Conservation (phyloP, 2,888 invertebrate species). For the Galerucella nymphaeae region DNA sequence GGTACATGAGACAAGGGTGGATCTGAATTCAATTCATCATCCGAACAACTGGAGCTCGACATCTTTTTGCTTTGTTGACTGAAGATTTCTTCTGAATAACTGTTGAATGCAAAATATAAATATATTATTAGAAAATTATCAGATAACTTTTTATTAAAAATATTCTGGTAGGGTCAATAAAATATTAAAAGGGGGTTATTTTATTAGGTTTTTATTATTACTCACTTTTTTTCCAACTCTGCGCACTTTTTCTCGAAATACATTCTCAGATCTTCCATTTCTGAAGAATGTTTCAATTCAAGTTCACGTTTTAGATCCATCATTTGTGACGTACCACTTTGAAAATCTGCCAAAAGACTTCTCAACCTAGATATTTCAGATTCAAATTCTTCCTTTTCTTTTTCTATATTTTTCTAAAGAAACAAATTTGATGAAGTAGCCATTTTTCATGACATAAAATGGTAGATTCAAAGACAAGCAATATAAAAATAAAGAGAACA, state of each 20-base stretch:
- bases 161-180: not conserved
- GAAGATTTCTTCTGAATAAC: constrained; percentile 76
- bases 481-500: too few species aligned
- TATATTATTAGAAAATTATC: not conserved
- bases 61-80: constrained; percentile 74
- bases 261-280: constrained; percentile 82
- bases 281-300: constrained; percentile 75
- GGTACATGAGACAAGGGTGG: constrained; percentile 51
- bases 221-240: constrained; percentile 82
- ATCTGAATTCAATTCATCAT: constrained; percentile 65
- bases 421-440: not conserved
- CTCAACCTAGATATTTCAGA: constrained; percentile 69
- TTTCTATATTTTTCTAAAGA: constrained; percentile 48
- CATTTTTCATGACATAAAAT: too few species aligned
- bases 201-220: constrained; percentile 26
- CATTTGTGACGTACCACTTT: constrained; percentile 70
- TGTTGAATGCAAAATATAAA: constrained; percentile 45
- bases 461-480: too few species aligned
- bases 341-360: constrained; percentile 69
- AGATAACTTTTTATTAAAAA: constrained; percentile 1
- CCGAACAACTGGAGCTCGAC: constrained; percentile 64
- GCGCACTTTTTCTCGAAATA: constrained; percentile 85
- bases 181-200: too few species aligned
- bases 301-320: constrained; percentile 71
- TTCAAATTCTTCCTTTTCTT: constrained; percentile 70